Conservation (phyloP, 37 sponge, comb jelly and placozoan genomes). For the Halisarca cf. caerulea region DNA sequence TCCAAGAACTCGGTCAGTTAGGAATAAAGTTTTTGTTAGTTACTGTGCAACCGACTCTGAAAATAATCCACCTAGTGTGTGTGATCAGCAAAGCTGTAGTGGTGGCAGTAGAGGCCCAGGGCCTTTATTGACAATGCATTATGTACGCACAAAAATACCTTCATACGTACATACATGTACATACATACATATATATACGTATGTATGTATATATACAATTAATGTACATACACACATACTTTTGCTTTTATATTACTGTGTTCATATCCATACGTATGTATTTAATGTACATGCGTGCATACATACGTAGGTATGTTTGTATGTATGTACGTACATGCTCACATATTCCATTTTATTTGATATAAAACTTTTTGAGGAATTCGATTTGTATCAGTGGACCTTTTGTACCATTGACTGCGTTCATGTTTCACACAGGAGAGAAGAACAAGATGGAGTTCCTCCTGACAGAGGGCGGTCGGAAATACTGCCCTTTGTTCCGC, state of each 20-base stretch:
- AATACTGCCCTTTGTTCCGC: constrained; percentile 37
- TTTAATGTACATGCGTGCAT: background rate
- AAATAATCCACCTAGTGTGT: no score
- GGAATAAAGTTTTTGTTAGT: no score
- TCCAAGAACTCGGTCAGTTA: constrained; percentile 39
- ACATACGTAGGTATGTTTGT: background rate
- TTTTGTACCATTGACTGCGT: background rate
- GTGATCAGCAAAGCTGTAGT: no score
- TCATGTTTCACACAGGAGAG: background rate
- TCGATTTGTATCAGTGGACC: no score
- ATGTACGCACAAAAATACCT: background rate
- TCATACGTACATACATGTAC: background rate
- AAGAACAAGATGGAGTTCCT: constrained; percentile 25
- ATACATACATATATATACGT: background rate
- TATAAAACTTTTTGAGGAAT: background rate
- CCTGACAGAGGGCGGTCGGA: constrained; percentile 40
- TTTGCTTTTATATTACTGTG: no score
- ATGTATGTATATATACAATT: background rate
- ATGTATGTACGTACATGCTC: constrained; percentile 13
- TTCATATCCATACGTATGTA: background rate
- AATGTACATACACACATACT: constrained; percentile 15
- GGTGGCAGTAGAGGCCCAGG: no score
- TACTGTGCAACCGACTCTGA: no score
- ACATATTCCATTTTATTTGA: background rate
- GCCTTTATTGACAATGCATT: no score